Conservation (phyloP, 2,113 vertebrate genomes). For the Sturnira hondurensis region DNA sequence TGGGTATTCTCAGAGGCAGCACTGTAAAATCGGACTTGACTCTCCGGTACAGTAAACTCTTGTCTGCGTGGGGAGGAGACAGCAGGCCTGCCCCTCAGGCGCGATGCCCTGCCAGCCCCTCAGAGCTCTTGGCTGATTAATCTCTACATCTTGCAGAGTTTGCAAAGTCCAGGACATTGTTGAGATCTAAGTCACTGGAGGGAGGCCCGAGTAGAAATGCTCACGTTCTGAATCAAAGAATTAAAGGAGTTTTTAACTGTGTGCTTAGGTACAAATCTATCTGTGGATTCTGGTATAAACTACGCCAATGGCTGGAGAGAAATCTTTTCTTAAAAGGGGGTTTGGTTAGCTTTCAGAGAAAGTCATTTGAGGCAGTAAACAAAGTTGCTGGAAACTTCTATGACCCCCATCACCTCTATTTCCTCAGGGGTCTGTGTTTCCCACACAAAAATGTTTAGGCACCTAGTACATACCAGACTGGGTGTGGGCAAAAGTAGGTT, state of each 20-base stretch:
- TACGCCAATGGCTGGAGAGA: not conserved
- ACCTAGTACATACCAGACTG: not conserved
- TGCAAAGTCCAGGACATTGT: constrained; percentile 54
- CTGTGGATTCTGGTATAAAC: not conserved
- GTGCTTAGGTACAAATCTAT: not conserved
- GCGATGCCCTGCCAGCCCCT: not conserved
- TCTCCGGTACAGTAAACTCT: constrained; percentile 20
- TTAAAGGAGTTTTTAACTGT: not conserved
- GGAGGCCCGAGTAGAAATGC: constrained; percentile 35
- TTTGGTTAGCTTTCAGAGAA: not conserved
- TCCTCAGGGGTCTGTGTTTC: not conserved
- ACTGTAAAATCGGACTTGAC: constrained; percentile 52
- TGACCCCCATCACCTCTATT: not conserved
- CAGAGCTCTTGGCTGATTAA: constrained; percentile 68
- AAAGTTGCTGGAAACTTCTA: not conserved
- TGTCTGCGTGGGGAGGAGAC: not conserved
- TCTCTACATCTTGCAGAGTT: constrained; percentile 66
- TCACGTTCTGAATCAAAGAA: constrained; percentile 3
- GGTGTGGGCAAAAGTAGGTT: not conserved
- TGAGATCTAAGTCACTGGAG: constrained; percentile 44
- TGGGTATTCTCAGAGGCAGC: constrained; percentile 45
- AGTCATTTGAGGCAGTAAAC: not conserved
- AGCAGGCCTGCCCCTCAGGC: constrained; percentile 52
- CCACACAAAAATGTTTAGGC: not conserved
- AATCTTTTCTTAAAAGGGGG: not conserved